Conservation (phyloP, 2,113 vertebrate species). For the Datnioides undecimradiatus region DNA sequence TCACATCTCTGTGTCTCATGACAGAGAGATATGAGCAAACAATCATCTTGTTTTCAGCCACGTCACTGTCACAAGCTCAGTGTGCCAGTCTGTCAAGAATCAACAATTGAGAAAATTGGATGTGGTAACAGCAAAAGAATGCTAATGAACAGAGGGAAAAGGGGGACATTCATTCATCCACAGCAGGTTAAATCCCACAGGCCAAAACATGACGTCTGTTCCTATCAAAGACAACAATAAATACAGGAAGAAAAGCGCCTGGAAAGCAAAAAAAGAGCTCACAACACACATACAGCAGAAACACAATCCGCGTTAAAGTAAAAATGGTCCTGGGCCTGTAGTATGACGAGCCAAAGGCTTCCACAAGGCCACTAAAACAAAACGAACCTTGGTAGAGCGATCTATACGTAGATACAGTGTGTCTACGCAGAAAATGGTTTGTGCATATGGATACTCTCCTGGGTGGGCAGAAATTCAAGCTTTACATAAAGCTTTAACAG, state of each 20-base stretch:
- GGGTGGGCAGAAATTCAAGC: slow-evolving; percentile 29
- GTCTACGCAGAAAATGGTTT: slow-evolving; percentile 15
- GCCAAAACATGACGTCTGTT: slow-evolving; percentile 2
- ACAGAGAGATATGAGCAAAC: background rate
- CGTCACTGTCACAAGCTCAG: slow-evolving; percentile 27
- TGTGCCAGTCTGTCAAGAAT: slow-evolving; percentile 2
- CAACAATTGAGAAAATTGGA: background rate
- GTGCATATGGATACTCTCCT: slow-evolving; percentile 18
- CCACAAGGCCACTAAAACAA: background rate
- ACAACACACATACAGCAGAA: background rate
- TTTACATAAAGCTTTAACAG: slow-evolving; percentile 54
- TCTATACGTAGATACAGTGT: slow-evolving; percentile 19
- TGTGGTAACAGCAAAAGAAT: slow-evolving; percentile 1
- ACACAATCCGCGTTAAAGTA: background rate
- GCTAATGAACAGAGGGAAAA: background rate
- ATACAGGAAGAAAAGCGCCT: background rate
- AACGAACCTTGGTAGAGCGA: background rate
- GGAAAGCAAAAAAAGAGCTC: background rate
- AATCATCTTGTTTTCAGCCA: slow-evolving; percentile 19
- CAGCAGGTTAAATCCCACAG: background rate
- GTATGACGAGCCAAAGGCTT: background rate
- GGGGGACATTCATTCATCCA: slow-evolving; percentile 2
- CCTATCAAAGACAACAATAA: background rate
- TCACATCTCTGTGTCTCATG: background rate
- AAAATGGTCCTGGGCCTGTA: background rate